A percentile compares a stretch with the other conserved stretches of the same genome.
Conservation (phyloP, 53 echinoderm and acorn worm genomes). For the Echinarachnius parma region DNA sequence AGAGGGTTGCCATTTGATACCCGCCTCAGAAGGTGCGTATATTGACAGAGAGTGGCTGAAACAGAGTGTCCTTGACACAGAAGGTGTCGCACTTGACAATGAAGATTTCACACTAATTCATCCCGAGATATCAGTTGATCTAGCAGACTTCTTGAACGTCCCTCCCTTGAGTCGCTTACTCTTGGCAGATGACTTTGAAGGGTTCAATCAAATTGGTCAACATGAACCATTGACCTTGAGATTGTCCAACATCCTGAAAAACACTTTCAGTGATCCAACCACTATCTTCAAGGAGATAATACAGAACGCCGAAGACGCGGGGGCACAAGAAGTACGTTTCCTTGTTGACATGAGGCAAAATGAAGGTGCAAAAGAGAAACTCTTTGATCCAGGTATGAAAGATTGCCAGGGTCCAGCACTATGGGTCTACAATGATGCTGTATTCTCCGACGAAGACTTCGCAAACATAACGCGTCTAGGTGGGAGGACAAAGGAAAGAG, state of each 20-base stretch:
- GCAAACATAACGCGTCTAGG: conserved; percentile 74
- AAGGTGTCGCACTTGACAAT: too few species aligned
- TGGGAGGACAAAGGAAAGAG: conserved; percentile 62
- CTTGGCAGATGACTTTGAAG: conserved; percentile 32
- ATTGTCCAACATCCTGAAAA: conserved; percentile 46
- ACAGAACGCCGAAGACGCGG: conserved; percentile 98
- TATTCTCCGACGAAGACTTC: conserved; percentile 68
- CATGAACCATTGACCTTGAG: conserved; percentile 45
- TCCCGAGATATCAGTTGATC: conserved; percentile 10
- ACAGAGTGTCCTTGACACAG: background rate
- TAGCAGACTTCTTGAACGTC: conserved; percentile 26
- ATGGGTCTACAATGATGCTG: conserved; percentile 85
- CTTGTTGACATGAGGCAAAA: conserved; percentile 76
- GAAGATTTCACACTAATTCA: conserved; percentile 34
- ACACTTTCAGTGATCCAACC: conserved; percentile 33
- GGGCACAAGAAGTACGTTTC: conserved; percentile 82
- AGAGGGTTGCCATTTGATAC: conserved; percentile 12
- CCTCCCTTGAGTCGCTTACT: conserved; percentile 39
- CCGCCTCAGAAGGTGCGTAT: conserved; percentile 24
- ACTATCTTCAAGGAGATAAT: conserved; percentile 76
- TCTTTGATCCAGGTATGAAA: conserved; percentile 69
- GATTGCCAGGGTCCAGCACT: conserved; percentile 76
- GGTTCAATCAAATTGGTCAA: conserved; percentile 50
- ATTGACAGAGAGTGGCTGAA: conserved; percentile 43
- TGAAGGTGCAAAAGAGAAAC: conserved; percentile 14